Percentiles rank a stretch among this genome's conserved stretches.
Evolutionary conservation across 2,797 vertebrate species (phyloP).

Genomic region (Nothura maculosa): DNA sequence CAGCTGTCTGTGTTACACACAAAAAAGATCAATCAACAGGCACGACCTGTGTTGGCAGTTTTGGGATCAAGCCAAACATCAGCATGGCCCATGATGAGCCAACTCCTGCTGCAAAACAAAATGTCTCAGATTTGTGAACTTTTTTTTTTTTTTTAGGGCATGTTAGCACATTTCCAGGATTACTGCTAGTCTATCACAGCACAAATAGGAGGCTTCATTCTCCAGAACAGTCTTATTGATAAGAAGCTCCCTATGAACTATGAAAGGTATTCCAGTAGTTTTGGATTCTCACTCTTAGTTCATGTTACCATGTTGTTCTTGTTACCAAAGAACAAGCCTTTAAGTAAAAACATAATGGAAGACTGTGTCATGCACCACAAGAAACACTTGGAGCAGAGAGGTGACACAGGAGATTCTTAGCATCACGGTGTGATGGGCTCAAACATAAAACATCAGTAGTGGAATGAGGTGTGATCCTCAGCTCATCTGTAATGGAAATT

Average conservation of each 20-base stretch:
- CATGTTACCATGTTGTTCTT: too few species aligned
- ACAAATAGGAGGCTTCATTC: not conserved
- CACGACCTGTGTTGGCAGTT: not conserved
- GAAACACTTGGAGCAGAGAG: not conserved
- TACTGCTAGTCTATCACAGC: not conserved
- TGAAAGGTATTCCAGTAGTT: not conserved
- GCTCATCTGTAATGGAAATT: conserved; percentile 16
- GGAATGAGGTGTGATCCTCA: conserved; percentile 4
- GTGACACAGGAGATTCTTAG: not conserved
- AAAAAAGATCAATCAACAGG: fast-evolving
- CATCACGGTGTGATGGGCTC: not conserved
- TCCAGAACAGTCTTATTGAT: not conserved
- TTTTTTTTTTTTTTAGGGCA: not conserved
- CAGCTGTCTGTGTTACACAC: not conserved
- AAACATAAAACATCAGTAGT: not conserved
- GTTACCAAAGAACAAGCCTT: not conserved
- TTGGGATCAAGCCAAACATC: not conserved
- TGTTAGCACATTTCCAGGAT: not conserved
- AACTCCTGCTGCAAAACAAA: not conserved
- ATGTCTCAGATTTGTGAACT: not conserved
- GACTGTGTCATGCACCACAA: not conserved
- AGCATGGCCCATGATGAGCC: not conserved
- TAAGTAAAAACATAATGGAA: not conserved
- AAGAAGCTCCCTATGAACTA: not conserved
- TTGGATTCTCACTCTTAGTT: not conserved